A percentile compares a stretch with the other conserved stretches of the same genome.
These are phyloP conservation scores for Eledona agricola DNA, from an alignment of 2,888 invertebrate species.

Conservation along the genomic window DNA sequence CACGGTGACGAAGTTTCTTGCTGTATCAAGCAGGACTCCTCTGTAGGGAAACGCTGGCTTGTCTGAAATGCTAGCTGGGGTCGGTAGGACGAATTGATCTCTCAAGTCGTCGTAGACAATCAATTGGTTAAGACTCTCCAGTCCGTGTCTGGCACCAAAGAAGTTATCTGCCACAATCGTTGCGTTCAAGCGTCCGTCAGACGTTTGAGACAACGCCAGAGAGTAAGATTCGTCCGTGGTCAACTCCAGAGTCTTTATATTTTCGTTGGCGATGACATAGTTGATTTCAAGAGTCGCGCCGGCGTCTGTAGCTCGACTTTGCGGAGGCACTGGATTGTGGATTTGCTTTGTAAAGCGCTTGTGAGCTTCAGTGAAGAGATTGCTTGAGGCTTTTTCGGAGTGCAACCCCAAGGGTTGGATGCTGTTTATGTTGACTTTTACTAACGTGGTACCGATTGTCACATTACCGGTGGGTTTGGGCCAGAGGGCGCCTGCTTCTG, in stretches of 20 bases:
- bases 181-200: conserved; percentile 65
- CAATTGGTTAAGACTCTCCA: conserved; percentile 75
- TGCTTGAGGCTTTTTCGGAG: conserved; percentile 48
- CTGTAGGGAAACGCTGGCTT: conserved; percentile 87
- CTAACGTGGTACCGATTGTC: conserved; percentile 66
- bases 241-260: conserved; percentile 59
- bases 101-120: conserved; percentile 73
- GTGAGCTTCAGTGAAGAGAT: conserved; percentile 50
- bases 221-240: conserved; percentile 70
- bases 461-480: conserved; percentile 71
- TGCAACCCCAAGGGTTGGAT: conserved; percentile 62
- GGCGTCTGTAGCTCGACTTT: conserved; percentile 47
- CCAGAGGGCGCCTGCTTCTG: conserved; percentile 70
- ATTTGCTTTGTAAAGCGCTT: conserved; percentile 48
- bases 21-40: conserved; percentile 88
- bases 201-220: conserved; percentile 60
- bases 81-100: conserved; percentile 69
- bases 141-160: conserved; percentile 74
- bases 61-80: conserved; percentile 73
- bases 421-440: conserved; percentile 64
- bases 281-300: conserved; percentile 56
- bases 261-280: conserved; percentile 48
- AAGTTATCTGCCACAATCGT: conserved; percentile 68
- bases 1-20: conserved; percentile 84
- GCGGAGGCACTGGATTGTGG: conserved; percentile 36